Conservation (phyloP, 1,140 invertebrate genomes). For the Ylistrum balloti region DNA sequence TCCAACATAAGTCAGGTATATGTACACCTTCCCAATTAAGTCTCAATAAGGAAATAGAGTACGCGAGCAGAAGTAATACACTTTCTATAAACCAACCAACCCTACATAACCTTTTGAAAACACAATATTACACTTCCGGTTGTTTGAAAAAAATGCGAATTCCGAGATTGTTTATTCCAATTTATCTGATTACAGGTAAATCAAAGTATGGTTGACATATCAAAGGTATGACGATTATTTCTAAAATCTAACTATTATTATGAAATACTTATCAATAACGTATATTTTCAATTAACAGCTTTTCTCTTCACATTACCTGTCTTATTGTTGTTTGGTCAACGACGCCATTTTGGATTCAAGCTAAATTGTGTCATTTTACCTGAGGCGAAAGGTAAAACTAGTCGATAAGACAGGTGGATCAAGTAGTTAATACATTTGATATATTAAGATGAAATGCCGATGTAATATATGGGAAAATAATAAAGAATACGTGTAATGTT, state of each 20-base stretch:
- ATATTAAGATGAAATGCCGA: neutral
- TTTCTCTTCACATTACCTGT: neutral
- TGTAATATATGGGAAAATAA: neutral
- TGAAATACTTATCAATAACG: neutral
- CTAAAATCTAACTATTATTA: too few relatives aligned
- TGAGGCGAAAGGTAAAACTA: constrained; percentile 16
- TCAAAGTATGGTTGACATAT: neutral
- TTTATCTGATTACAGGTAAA: neutral
- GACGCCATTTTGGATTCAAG: constrained; percentile 22
- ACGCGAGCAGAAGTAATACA: too few relatives aligned
- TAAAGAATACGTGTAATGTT: neutral
- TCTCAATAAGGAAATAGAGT: too few relatives aligned
- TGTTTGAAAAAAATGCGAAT: neutral
- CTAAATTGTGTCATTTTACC: constrained; percentile 26
- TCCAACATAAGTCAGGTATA: too few relatives aligned
- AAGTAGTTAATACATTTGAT: neutral
- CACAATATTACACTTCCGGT: neutral
- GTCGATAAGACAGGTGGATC: neutral
- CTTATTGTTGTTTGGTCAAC: constrained; percentile 26
- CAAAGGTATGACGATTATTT: too few relatives aligned
- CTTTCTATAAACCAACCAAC: too few relatives aligned
- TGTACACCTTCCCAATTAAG: too few relatives aligned
- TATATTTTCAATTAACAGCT: neutral
- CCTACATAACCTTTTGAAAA: neutral
- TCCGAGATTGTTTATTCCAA: neutral